Conservation (phyloP, 2,888 invertebrate genomes). For the Aethes cnicana region DNA sequence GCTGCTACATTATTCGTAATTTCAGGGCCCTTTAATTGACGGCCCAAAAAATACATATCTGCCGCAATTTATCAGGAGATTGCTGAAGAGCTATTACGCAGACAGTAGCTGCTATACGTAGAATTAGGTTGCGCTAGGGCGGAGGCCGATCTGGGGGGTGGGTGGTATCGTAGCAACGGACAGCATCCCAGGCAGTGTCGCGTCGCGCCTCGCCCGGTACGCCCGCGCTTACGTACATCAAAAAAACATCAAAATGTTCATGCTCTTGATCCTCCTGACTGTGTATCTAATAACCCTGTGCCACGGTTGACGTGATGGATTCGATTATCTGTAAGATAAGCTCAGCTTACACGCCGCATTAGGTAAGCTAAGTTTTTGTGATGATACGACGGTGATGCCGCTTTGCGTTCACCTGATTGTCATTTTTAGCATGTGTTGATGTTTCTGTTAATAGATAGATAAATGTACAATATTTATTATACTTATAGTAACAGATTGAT, state of each 20-base stretch:
- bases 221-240: conserved; percentile 51
- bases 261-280: conserved; percentile 71
- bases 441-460: too few species aligned
- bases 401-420: too few species aligned
- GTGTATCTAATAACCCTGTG: conserved; percentile 76
- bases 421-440: too few species aligned
- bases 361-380: too few species aligned
- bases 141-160: conserved; percentile 66
- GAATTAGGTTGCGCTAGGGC: conserved; percentile 79
- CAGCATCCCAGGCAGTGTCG: conserved; percentile 79
- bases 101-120: conserved; percentile 72
- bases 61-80: conserved; percentile 74
- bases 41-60: conserved; percentile 44
- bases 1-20: too few species aligned
- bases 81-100: conserved; percentile 75
- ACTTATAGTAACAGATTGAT: too few species aligned
- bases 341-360: too few species aligned
- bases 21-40: too few species aligned
- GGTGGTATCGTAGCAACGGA: conserved; percentile 76
- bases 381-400: conserved; percentile 10
- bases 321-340: conserved; percentile 52
- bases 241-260: conserved; percentile 73
- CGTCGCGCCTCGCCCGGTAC: conserved; percentile 52
- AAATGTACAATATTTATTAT: too few species aligned
- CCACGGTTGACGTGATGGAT: conserved; percentile 64